Conservation (phyloP, 2,888 invertebrate species). For the Spodoptera picta region DNA sequence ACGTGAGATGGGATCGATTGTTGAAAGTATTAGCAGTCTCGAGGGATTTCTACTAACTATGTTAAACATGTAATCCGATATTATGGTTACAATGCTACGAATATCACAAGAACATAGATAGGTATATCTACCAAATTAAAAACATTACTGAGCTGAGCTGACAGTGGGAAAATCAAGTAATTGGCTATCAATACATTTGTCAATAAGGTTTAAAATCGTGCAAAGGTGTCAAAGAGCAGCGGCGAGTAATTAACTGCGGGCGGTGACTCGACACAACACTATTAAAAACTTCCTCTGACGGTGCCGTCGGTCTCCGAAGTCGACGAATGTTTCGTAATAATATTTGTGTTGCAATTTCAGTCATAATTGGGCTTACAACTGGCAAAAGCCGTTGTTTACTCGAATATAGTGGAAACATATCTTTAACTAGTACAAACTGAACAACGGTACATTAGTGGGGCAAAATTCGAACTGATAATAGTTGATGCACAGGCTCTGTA, state of each 20-base stretch:
- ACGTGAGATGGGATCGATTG: not conserved
- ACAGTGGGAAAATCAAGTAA: constrained; percentile 21
- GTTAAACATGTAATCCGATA: not conserved
- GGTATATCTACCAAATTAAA: too few species aligned
- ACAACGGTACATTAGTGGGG: too few species aligned
- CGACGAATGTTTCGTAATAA: not conserved
- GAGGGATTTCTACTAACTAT: not conserved
- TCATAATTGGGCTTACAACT: constrained; percentile 12
- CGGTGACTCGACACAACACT: constrained; percentile 61
- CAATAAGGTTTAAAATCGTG: constrained; percentile 45
- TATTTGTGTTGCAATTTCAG: constrained; percentile 20
- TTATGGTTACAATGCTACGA: too few species aligned
- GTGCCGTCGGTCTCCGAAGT: constrained; percentile 25
- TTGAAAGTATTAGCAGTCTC: not conserved
- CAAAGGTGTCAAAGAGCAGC: constrained; percentile 39
- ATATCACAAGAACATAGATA: too few species aligned
- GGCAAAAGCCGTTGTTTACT: not conserved
- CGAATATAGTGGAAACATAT: too few species aligned
- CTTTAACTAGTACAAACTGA: too few species aligned
- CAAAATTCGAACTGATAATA: too few species aligned
- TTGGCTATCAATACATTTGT: constrained; percentile 22
- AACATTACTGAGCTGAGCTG: not conserved
- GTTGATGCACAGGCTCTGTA: too few species aligned
- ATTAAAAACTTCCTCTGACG: constrained; percentile 63
- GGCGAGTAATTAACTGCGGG: constrained; percentile 62